Percentiles rank a stretch among this genome's conserved stretches.
These are phyloP conservation scores for Andrena hattorfiana DNA, from an alignment of 2,888 invertebrate genomes.

Conservation along the genomic window DNA sequence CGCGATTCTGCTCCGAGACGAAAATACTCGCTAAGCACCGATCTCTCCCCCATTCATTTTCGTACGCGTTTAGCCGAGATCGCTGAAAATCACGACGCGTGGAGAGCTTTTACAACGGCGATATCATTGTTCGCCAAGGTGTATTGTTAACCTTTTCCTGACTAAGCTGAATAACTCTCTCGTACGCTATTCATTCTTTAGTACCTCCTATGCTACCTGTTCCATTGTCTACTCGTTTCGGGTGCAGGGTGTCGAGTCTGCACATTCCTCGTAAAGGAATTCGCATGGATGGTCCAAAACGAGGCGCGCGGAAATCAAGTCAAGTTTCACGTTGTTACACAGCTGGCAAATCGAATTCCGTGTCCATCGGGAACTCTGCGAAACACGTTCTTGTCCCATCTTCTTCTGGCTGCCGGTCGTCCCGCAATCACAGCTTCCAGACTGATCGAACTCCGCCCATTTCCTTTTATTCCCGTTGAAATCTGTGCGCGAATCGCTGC, in stretches of 20 bases:
- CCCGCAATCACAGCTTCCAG: constrained; percentile 29
- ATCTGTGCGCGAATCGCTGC: background rate
- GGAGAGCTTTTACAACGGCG: constrained; percentile 19
- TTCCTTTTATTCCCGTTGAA: background rate
- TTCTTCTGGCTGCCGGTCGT: constrained; percentile 8
- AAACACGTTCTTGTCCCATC: constrained; percentile 18
- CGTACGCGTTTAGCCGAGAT: background rate
- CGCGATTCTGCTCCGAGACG: background rate
- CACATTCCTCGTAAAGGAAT: background rate
- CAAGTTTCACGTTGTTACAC: constrained; percentile 18
- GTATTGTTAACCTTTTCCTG: constrained; percentile 19
- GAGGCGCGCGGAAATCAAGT: background rate
- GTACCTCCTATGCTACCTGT: background rate
- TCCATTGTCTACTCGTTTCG: background rate
- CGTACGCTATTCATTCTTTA: background rate
- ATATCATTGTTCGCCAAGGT: background rate
- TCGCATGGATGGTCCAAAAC: background rate
- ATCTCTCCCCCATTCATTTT: background rate
- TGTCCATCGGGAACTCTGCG: background rate
- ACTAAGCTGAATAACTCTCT: background rate
- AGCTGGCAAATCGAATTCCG: constrained; percentile 19
- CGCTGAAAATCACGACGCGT: constrained; percentile 8
- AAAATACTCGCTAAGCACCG: background rate
- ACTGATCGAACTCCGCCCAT: background rate
- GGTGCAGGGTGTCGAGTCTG: background rate